Base-by-base conservation (phyloP, 1,140 invertebrate species). In the Zelostemma sp. region DNA sequence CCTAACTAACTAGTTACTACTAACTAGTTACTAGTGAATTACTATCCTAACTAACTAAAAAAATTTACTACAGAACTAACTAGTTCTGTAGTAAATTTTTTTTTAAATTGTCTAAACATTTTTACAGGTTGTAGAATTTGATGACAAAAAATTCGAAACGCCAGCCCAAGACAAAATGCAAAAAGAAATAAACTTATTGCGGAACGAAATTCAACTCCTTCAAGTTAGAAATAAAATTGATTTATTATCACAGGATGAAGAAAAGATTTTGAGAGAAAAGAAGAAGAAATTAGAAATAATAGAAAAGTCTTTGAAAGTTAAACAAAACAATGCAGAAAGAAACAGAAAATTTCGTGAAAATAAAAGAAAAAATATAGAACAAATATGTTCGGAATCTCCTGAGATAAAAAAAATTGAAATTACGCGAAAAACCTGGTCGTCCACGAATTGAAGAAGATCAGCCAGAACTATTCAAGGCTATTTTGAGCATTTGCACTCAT, bases 381-480 rank as follows among this genome's bases (percentile, higher is more conserved):
- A 45, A 45, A 45, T 45, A 9, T 45, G 41, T 45, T 15, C 9
- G 18, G 41, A 45, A 45, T 17, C 8, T 45, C 41, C 41, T 45
- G 11, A 45, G 9, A 1, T 45, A 16, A 45, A 9, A 9, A 16
- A 14, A 45, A 45, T 3, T 45, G 41, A 11, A 11, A 21, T 12
- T 48, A 21, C 5, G 19, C 18, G 12, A 18, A 18, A 48, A 16
- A 25, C 8, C 19, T 18, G 46, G 46, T 9, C 46, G 46, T 1
- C 46, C 46, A 21, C 8, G 4, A 21, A 48, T 48, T 48, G 21
- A 25, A 25, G 19, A 48, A 21, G 46, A 25, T 11, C 46, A 48
- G 14, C 46, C 46, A 19, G 46, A 48, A 21, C 11, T 48, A 48
- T 25, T 48, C 9, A 25, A 48, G 25, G 25, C 46, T 4, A 48